Percentiles rank a stretch among this genome's conserved stretches.
These are phyloP conservation scores for Desoria tigrina DNA, from an alignment of 2,888 invertebrate species.

Conservation along the genomic window DNA sequence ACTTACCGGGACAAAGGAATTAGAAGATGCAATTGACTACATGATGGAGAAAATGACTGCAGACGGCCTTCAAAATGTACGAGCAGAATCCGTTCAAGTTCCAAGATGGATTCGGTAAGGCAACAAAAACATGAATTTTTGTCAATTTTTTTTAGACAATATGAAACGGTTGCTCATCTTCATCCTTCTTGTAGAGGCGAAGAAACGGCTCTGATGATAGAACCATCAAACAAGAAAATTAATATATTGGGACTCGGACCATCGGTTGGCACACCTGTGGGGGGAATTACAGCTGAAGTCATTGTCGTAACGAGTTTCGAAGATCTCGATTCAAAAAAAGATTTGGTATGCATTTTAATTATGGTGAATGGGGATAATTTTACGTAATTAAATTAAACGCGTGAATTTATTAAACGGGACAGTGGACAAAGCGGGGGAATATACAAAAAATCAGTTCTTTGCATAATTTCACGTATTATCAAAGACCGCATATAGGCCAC, in stretches of 20 bases:
- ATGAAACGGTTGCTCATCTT: not conserved
- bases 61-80: slow-evolving; percentile 57
- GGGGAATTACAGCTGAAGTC: slow-evolving; percentile 27
- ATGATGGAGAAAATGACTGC: slow-evolving; percentile 54
- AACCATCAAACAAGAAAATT: slow-evolving; percentile 22
- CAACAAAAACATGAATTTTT: too few species aligned
- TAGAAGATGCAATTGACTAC: slow-evolving; percentile 58
- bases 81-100: slow-evolving; percentile 57
- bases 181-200: slow-evolving; percentile 23
- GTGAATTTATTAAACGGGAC: too few species aligned
- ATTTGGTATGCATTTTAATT: too few species aligned
- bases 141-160: too few species aligned
- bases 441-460: too few species aligned
- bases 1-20: slow-evolving; percentile 56
- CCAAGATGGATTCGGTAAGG: slow-evolving; percentile 53
- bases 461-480: too few species aligned
- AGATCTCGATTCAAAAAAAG: slow-evolving; percentile 24
- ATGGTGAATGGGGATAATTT: too few species aligned
- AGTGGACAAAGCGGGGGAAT: too few species aligned
- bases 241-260: slow-evolving; percentile 29
- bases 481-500: too few species aligned
- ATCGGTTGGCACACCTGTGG: slow-evolving; percentile 20
- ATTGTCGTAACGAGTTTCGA: slow-evolving; percentile 28
- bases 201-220: slow-evolving; percentile 22
- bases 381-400: not conserved